Percentiles rank a stretch among this genome's conserved stretches.
Conservation (phyloP, 2,113 vertebrate species). For the Brienomyrus longianalis region DNA sequence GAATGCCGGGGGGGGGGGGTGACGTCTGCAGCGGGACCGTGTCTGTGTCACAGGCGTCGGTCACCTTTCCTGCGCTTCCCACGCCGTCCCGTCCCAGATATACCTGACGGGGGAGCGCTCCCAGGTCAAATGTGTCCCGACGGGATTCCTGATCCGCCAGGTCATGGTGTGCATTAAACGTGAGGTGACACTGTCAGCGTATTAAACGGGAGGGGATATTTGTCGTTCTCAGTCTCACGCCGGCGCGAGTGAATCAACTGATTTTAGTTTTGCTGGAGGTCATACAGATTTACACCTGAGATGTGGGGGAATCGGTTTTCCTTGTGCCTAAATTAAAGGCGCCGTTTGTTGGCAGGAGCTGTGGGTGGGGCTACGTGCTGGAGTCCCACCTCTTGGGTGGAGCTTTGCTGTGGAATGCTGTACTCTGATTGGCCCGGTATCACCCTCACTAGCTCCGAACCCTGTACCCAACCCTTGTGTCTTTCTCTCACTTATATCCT, state of each 20-base stretch:
- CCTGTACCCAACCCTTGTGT: background rate
- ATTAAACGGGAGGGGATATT: background rate
- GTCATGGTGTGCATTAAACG: background rate
- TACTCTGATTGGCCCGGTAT: background rate
- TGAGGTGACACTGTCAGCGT: background rate
- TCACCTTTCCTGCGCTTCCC: background rate
- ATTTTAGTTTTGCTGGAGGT: background rate
- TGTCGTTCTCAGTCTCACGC: background rate
- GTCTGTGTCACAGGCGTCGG: slow-evolving; percentile 33
- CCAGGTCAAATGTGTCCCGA: background rate
- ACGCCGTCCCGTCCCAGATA: background rate
- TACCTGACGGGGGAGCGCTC: background rate
- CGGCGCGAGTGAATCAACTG: background rate
- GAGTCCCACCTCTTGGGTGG: background rate
- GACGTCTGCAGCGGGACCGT: slow-evolving; percentile 21
- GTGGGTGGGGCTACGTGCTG: background rate
- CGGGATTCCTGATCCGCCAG: background rate
- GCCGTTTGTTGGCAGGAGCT: background rate
- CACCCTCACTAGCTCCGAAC: background rate
- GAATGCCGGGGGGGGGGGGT: slow-evolving; percentile 29
- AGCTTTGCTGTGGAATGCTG: background rate
- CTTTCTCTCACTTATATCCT: background rate
- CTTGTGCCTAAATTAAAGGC: background rate
- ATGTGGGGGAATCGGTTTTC: background rate
- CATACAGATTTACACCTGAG: background rate